Base-by-base conservation (phyloP, 2,113 vertebrate species). In the Aphyosemion australe region DNA sequence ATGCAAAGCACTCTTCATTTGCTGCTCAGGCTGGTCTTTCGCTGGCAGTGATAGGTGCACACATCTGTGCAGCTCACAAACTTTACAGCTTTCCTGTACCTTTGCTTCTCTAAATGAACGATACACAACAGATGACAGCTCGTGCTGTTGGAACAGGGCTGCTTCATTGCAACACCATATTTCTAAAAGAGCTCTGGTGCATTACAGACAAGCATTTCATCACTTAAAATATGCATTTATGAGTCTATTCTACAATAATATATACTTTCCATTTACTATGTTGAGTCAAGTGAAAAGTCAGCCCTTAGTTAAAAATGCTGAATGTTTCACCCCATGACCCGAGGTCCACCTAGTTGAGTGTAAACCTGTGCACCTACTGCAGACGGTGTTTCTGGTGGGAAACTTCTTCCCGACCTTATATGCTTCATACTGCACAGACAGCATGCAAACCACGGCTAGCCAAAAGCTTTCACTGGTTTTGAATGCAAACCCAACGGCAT, bases 1-100 rank as follows among this genome's bases (percentile, higher is more conserved):
- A 87, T 90, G 89, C 87, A 89, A 89, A 91, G 78, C 80, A n/a
- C 66, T 52, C 64, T 74, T 55, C 88, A 90, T 86, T 85, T 90
- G 89, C 86, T 87, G 89, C 85, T 89, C 72, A 79, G 83, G 69
- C 74, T 78, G 83, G 66, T 69, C 79, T 88, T 90, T 84, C 73
- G 51, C 76, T 68, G 76, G 87, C 79, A 84, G 78, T 86, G 85
- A 90, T 77, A 69, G 84, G 71, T 74, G 21, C 76, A 52, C 80
- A 81, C 85, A 82, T 79, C 70, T 83, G 77, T 12, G 41, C 76
- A 11, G 71, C 68, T 65, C 72, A 72, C 66, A 78, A 69, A 65
- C 70, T 57, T 47, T 2, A 18, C 51, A 74, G 62, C 64, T 62
- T 76, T 77, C 68, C 76, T 60, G 52, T 26, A 47, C 66, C 57